A percentile compares a stretch with the other conserved stretches of the same genome.
Conservation (phyloP, 2,888 invertebrate species). For the Limenitis arthemis region DNA sequence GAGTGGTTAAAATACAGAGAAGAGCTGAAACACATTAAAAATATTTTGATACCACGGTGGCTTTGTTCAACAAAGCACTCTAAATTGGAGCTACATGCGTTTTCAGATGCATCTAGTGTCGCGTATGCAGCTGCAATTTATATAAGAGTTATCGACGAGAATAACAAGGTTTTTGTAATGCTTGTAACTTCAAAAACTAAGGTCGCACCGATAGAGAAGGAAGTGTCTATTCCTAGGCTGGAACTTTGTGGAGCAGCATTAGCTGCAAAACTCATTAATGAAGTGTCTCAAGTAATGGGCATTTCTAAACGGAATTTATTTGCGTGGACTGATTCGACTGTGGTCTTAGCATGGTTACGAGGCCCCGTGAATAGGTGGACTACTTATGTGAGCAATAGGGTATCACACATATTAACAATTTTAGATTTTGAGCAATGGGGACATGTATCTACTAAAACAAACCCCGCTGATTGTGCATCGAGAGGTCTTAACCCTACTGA, state of each 20-base stretch:
- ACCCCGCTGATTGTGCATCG: conserved; percentile 1
- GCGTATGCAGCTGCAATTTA: conserved; percentile 25
- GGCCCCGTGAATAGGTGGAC: background rate
- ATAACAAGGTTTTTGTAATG: conserved; percentile 7
- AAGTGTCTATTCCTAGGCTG: conserved; percentile 25
- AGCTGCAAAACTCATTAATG: conserved; percentile 15
- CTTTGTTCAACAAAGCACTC: background rate
- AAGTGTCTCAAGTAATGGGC: conserved; percentile 22
- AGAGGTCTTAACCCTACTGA: background rate
- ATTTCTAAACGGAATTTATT: conserved; percentile 16
- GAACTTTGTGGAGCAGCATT: conserved; percentile 26
- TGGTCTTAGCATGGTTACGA: conserved; percentile 1
- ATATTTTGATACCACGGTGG: conserved; percentile 21
- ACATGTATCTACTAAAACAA: background rate
- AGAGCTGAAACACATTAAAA: conserved; percentile 5
- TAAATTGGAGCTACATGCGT: conserved; percentile 20
- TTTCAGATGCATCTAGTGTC: conserved; percentile 22
- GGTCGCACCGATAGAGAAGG: too few relatives aligned
- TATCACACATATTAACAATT: conserved; percentile 1
- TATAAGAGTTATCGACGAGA: conserved; percentile 6
- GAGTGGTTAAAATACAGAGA: conserved; percentile 17
- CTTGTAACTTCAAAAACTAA: too few relatives aligned
- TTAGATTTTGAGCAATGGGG: background rate
- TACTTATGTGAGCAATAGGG: conserved; percentile 3
- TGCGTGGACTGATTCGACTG: conserved; percentile 2